Base-by-base conservation (phyloP, 2,797 vertebrate species). In the Sphenodon punctatus region DNA sequence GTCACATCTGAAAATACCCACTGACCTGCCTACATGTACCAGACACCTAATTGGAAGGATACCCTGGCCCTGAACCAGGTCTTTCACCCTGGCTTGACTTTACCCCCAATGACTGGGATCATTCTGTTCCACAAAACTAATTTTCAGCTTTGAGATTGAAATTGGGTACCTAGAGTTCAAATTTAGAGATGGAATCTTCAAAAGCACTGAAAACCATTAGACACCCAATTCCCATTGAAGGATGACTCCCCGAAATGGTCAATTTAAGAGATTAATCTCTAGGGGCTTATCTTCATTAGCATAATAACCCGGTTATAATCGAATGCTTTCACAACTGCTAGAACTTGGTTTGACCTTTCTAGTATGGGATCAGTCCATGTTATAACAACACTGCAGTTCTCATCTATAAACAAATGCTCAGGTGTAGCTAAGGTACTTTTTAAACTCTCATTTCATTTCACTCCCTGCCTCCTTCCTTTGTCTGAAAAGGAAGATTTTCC, bases 381-480 rank as follows among this genome's bases (percentile, higher is more conserved):
- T 77, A 45, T 7, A 70, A 86, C 25, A 48, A 3, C 20, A 25
- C 69, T 88, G 69, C 65, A 83, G 65, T 9, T 46, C 45, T 75
- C 32, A 45, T 19, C 27, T 71, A 11, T 38, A 74, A 39, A n/a
- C 20, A 84, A 88, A 67, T 1, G 1, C 10, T 60, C 25, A 23
- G 45, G 16, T 78, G 46, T 42, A 73, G 73, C 22, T 46, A 48
- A 85, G 42, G 36, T 30, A 78, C 38, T 39, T 5, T 79, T 70
- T 65, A 61, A 75, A 85, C n/a, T 60, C 76, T 32, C 51, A 75
- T 78, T 84, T 67, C 82, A 46, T 85, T 27, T 81, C 71, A 90
- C 81, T 82, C 68, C 81, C 85, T 90, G 91, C 74, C 66, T 90
- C 79, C 20, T 15, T 80, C 34, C 1, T 2, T 17, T 17, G 36